Percentiles rank a stretch among this genome's conserved stretches.
These are phyloP conservation scores for Onychomys arenicola DNA, from an alignment of 2,797 vertebrate species.

Conservation along the genomic window DNA sequence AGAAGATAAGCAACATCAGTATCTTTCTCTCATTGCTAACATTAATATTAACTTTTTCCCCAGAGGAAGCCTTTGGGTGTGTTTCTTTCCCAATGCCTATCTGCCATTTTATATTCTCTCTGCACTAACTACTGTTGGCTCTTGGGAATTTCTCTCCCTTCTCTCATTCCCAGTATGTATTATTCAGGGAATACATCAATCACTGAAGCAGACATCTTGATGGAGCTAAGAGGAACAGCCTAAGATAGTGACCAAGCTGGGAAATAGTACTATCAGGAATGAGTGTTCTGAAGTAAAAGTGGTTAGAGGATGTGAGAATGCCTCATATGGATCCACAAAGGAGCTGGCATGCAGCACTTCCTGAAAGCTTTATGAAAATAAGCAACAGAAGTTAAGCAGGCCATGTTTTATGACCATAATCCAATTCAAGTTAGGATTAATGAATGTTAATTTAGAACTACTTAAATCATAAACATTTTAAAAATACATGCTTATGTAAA, in stretches of 20 bases:
- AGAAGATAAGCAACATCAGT: not conserved
- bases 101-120: not conserved
- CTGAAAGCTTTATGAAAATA: slow-evolving; percentile 25
- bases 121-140: not conserved
- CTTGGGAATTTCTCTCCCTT: not conserved
- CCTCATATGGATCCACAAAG: not conserved
- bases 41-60: not conserved
- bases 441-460: not conserved
- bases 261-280: not conserved
- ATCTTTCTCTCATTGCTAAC: not conserved
- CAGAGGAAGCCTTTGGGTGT: not conserved
- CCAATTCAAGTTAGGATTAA: not conserved
- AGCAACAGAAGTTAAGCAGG: slow-evolving; percentile 9
- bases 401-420: slow-evolving; percentile 10
- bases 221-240: not conserved
- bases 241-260: not conserved
- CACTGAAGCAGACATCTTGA: not conserved
- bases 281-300: not conserved
- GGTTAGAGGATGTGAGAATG: not conserved
- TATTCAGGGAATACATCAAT: not conserved
- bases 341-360: not conserved
- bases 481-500: not conserved
- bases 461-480: not conserved
- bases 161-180: not conserved
- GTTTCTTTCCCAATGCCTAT: not conserved